phyloP scores from a whole-genome alignment of 64 coral and sea anemone species.

The Montipora foliosa region DNA sequence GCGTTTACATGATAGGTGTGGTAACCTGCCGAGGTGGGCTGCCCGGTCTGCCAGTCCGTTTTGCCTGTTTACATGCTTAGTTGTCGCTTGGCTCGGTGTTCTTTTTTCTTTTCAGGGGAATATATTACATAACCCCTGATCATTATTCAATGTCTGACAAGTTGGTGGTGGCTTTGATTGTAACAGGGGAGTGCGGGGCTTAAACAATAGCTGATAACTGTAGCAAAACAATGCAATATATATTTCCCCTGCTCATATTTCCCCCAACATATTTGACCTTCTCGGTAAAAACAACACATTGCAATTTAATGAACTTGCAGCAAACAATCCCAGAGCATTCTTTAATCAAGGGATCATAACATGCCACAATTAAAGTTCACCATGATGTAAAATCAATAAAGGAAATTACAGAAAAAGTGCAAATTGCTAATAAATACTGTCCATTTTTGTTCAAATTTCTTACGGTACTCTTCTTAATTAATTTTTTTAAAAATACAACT shows the following conservation, averaged over 20 bases:
- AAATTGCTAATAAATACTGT: slow-evolving; percentile 7
- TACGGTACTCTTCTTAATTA: not conserved
- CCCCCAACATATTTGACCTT: not conserved
- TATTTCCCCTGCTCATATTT: not conserved
- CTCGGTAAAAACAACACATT: not conserved
- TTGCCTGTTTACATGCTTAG: too few relatives aligned
- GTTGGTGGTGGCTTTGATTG: not conserved
- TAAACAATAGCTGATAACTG: not conserved
- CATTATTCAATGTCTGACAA: not conserved
- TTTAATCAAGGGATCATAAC: not conserved
- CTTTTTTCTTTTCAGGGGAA: too few relatives aligned
- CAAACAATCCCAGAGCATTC: not conserved
- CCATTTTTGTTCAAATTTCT: not conserved
- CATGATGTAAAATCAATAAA: not conserved
- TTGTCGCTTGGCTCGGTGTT: too few relatives aligned
- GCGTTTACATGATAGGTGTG: too few relatives aligned
- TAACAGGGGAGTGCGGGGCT: not conserved
- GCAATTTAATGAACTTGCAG: not conserved
- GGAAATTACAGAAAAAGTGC: not conserved
- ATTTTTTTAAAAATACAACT: not conserved
- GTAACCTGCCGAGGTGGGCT: too few relatives aligned
- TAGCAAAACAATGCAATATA: not conserved
- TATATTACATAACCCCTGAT: too few relatives aligned
- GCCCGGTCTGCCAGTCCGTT: too few relatives aligned
- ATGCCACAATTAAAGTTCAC: not conserved